Evolutionary conservation across 2,888 invertebrate genomes (phyloP), one percentile per base, ranked within the genome.

Genomic region (Pyrgus malvae): DNA sequence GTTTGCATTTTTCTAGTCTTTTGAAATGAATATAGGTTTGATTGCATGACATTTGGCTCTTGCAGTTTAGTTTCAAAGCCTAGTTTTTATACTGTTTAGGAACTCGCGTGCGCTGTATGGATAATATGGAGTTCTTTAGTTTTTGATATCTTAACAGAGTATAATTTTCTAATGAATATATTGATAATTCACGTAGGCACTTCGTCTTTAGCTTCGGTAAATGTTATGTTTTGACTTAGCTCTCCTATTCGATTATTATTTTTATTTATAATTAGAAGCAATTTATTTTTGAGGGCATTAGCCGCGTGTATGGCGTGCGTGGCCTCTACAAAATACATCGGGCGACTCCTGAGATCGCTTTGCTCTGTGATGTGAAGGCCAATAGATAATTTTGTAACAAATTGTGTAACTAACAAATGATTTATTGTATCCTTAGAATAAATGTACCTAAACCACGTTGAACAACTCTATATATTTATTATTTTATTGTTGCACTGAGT

Each of bases 1-100:
- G 73, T 86, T 87, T 86, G 88, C 88, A 89, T 89, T 89, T 84
- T 84, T 90, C 88, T 90, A 89, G 89, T 88, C 87, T 79, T 77
- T 83, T 79, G 72, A 75, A 75, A 48, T 76, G 68, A 74, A 74
- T 72, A 68, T 76, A 69, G 70, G 72, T 70, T 76, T 69, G 68
- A 63, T 76, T 74, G 78, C 69, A 70, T 72, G 67, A 67, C 58
- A 67, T 73, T 62, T 69, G 69, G 69, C 70, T 70, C 64, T 69
- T 69, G 70, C 63, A 65, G 66, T 70, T 45, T 48, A 48, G 48
- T 48, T 55, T 48, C 42, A 19, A 69, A 67, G 70, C 69, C 67
- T 67, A 66, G 67, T 42, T 55, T 49, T 55, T 55, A 19, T 55
- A 55, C 41, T 19, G 31, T 38, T 38, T 14, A 27, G 21, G 37